These are phyloP conservation scores for Yasuhikotakia modesta DNA, from an alignment of 2,797 vertebrate species.

Conservation along the genomic window DNA sequence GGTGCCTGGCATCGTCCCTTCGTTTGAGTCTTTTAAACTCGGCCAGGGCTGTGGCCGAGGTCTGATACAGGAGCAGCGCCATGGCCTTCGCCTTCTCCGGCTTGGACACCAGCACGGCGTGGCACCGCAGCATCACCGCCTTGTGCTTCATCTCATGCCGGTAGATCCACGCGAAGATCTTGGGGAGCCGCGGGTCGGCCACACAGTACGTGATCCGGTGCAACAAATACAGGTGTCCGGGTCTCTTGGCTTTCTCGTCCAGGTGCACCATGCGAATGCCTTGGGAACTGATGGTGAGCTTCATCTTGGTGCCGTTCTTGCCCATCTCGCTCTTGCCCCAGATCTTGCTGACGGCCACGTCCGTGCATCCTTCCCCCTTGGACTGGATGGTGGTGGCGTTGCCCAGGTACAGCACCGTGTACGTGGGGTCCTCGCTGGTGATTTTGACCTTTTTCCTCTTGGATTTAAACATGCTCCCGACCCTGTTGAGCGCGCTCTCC, in stretches of 20 bases:
- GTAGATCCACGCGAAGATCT: constrained; percentile 95
- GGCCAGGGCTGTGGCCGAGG: constrained; percentile 90
- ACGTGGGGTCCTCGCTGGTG: constrained; percentile 93
- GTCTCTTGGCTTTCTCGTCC: constrained; percentile 85
- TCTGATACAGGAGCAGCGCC: constrained; percentile 95
- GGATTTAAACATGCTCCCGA: constrained; percentile 96
- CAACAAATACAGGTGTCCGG: constrained; percentile 92
- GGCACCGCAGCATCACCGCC: constrained; percentile 95
- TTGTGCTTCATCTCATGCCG: constrained; percentile 97
- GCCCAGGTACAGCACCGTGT: constrained; percentile 93
- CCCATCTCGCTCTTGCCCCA: constrained; percentile 96
- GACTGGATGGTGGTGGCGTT: constrained; percentile 97
- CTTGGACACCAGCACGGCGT: constrained; percentile 93
- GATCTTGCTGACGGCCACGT: constrained; percentile 94
- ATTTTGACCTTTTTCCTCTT: constrained; percentile 95
- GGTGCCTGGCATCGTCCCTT: constrained; percentile 91
- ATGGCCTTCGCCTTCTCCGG: constrained; percentile 96
- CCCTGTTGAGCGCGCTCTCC: constrained; percentile 91
- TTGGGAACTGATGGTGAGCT: constrained; percentile 92
- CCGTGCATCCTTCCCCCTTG: constrained; percentile 96
- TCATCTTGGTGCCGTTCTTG: constrained; percentile 94
- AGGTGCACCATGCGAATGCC: constrained; percentile 95
- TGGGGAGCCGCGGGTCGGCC: constrained; percentile 89
- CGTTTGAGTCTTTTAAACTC: constrained; percentile 93
- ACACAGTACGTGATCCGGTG: constrained; percentile 96